Evolutionary conservation across 2,888 invertebrate species (phyloP).

Genomic region (Tetanocera ferruginea): DNA sequence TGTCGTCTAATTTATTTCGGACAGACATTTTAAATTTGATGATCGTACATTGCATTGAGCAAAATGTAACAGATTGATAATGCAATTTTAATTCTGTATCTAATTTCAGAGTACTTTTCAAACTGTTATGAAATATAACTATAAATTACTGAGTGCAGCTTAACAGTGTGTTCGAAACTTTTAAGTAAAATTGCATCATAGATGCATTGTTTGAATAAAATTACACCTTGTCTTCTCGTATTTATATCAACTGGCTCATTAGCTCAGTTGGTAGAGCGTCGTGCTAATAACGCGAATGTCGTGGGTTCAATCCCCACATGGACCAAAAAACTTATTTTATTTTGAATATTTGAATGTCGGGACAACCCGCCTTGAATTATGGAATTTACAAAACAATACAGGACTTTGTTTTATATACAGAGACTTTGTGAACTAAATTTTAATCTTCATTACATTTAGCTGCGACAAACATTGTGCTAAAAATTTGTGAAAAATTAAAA

Average conservation of each 20-base stretch:
- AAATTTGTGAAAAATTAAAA: too few species aligned
- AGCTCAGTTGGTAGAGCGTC: constrained; percentile 71
- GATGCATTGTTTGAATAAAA: not conserved
- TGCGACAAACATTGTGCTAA: too few species aligned
- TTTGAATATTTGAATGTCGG: not conserved
- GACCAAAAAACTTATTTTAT: constrained; percentile 6
- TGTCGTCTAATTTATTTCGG: too few species aligned
- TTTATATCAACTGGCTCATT: constrained; percentile 62
- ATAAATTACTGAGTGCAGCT: not conserved
- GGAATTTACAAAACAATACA: not conserved
- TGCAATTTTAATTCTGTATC: too few species aligned
- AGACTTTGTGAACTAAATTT: too few species aligned
- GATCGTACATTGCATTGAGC: too few species aligned
- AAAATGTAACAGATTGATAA: too few species aligned
- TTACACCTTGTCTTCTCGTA: not conserved
- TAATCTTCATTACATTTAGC: too few species aligned
- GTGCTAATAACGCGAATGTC: constrained; percentile 71
- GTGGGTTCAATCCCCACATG: constrained; percentile 70
- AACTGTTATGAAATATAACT: too few species aligned
- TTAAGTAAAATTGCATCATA: not conserved
- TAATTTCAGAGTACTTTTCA: too few species aligned
- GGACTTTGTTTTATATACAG: not conserved
- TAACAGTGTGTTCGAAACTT: not conserved
- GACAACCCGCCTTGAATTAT: too few species aligned
- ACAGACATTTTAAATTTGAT: too few species aligned